Evolutionary conservation across 2,113 vertebrate species (phyloP).

Genomic region (Semicossyphus pulcher): DNA sequence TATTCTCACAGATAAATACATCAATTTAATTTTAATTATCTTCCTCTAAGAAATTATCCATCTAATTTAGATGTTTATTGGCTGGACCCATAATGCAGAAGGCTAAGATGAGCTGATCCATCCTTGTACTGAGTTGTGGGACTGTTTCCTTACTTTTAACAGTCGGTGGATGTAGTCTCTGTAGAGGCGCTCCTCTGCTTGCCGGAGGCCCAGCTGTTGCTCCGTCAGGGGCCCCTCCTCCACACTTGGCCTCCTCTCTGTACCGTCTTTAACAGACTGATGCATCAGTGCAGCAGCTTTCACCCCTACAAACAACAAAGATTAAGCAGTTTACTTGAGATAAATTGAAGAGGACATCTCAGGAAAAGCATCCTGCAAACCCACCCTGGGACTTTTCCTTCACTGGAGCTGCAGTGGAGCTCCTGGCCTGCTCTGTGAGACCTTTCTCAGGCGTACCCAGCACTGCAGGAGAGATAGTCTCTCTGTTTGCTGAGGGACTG

Average conservation of each 20-base stretch:
- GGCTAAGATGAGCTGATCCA: not conserved
- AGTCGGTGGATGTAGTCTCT: slow-evolving; percentile 97
- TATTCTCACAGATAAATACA: too few species aligned
- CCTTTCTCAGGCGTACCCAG: slow-evolving; percentile 40
- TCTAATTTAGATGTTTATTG: too few species aligned
- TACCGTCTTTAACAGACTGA: slow-evolving; percentile 71
- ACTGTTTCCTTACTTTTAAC: slow-evolving; percentile 86
- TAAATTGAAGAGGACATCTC: not conserved
- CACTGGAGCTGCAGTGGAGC: not conserved
- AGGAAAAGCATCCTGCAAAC: not conserved
- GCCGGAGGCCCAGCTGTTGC: slow-evolving; percentile 95
- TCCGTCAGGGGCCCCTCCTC: slow-evolving; percentile 90
- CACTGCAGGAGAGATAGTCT: slow-evolving; percentile 24
- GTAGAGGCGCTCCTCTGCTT: slow-evolving; percentile 96
- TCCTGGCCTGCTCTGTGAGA: slow-evolving; percentile 6
- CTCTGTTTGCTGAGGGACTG: slow-evolving; percentile 41
- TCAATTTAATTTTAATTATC: too few species aligned
- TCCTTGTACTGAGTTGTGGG: not conserved
- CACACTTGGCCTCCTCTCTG: slow-evolving; percentile 65
- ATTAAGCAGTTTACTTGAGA: not conserved
- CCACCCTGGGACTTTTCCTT: slow-evolving; percentile 68
- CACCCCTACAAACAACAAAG: slow-evolving; percentile 79
- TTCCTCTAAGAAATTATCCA: too few species aligned
- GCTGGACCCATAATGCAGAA: not conserved
- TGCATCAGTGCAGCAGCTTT: slow-evolving; percentile 78